phyloP scores from a whole-genome alignment of 2,797 vertebrate species.

The Centroberyx gerrardi region DNA sequence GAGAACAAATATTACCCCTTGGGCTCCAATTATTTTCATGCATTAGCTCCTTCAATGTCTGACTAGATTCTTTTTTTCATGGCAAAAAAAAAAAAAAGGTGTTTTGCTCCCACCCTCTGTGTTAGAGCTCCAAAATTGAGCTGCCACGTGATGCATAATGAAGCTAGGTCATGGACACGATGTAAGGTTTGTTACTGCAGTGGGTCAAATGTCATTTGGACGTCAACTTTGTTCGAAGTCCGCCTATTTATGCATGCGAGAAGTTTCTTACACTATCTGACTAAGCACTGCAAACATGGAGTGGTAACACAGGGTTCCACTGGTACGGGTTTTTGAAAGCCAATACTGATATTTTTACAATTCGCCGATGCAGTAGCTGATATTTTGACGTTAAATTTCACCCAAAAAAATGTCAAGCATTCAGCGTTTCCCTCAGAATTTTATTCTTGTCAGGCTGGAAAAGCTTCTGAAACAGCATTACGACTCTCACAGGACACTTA shows the following conservation, averaged over 20 bases:
- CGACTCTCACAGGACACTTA: too few relatives aligned
- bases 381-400: too few relatives aligned
- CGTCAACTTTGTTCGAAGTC: background rate
- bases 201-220: background rate
- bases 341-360: too few relatives aligned
- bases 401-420: too few relatives aligned
- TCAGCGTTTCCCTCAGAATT: too few relatives aligned
- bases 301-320: background rate
- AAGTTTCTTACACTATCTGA: background rate
- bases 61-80: conserved; percentile 72
- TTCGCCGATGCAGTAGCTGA: too few relatives aligned
- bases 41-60: conserved; percentile 84
- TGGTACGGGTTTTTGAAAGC: too few relatives aligned
- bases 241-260: background rate
- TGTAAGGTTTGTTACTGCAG: background rate
- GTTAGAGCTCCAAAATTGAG: conserved; percentile 30
- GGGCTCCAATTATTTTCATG: conserved; percentile 91
- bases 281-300: background rate
- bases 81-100: conserved; percentile 36
- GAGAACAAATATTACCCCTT: conserved; percentile 90
- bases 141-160: conserved; percentile 39
- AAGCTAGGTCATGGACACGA: conserved; percentile 40
- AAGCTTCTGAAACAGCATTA: too few relatives aligned
- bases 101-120: conserved; percentile 47
- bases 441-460: too few relatives aligned